These are phyloP conservation scores for Amphibalanus amphitrite DNA, from an alignment of 1,140 invertebrate genomes.

Conservation along the genomic window DNA sequence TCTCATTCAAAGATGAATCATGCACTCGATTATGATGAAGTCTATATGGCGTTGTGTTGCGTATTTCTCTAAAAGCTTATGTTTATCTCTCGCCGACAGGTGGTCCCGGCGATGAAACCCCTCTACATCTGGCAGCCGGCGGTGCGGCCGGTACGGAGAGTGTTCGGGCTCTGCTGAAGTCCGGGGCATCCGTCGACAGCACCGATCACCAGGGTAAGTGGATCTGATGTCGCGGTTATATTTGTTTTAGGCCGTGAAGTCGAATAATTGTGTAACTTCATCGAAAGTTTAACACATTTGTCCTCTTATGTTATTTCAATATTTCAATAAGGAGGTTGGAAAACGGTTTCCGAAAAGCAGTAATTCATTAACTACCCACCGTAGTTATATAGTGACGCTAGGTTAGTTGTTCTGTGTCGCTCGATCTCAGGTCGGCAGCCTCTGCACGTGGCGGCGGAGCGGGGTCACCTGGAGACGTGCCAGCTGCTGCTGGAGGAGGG, in stretches of 20 bases:
- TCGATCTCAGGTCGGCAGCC: constrained; percentile 83
- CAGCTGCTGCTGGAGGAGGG: constrained; percentile 72
- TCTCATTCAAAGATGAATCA: too few species aligned
- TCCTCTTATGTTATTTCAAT: neutral
- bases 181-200: constrained; percentile 44
- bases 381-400: too few species aligned
- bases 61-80: too few species aligned
- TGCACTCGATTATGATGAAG: too few species aligned
- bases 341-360: neutral
- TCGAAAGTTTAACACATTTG: too few species aligned
- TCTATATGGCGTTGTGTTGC: too few species aligned
- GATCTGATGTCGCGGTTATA: too few species aligned
- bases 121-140: constrained; percentile 84
- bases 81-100: constrained; percentile 35
- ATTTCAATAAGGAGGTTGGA: neutral
- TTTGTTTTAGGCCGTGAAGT: too few species aligned
- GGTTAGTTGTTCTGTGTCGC: constrained; percentile 4
- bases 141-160: constrained; percentile 86
- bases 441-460: constrained; percentile 72
- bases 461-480: constrained; percentile 71
- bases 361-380: too few species aligned
- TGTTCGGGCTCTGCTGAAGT: constrained; percentile 91
- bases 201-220: neutral
- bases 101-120: constrained; percentile 70
- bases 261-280: neutral